Evolutionary conservation across 2,888 invertebrate genomes (phyloP).

Genomic region (Pedicia rivosa): DNA sequence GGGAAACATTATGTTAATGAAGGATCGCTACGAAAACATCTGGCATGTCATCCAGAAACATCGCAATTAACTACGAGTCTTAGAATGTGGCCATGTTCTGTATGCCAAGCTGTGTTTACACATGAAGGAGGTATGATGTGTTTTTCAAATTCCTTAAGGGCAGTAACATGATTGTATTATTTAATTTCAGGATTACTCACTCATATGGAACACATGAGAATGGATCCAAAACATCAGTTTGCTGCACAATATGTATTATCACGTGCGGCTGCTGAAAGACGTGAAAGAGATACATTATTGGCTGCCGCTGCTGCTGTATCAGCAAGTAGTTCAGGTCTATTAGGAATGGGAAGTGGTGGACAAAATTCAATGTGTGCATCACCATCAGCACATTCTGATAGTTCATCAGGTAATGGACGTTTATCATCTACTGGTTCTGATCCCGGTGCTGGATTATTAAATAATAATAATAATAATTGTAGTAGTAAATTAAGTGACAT

Average conservation of each 20-base stretch:
- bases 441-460: slow-evolving; percentile 39
- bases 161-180: background rate
- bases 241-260: slow-evolving; percentile 87
- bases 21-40: slow-evolving; percentile 79
- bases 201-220: slow-evolving; percentile 93
- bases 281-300: slow-evolving; percentile 64
- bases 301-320: slow-evolving; percentile 47
- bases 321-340: slow-evolving; percentile 41
- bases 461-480: slow-evolving; percentile 51
- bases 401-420: slow-evolving; percentile 65
- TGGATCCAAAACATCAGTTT: slow-evolving; percentile 93
- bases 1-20: slow-evolving; percentile 94
- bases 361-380: slow-evolving; percentile 59
- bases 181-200: slow-evolving; percentile 61
- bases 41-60: slow-evolving; percentile 87
- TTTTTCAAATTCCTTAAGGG: background rate
- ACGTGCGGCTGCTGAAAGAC: slow-evolving; percentile 75
- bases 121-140: slow-evolving; percentile 71
- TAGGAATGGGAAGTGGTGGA: slow-evolving; percentile 33
- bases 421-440: slow-evolving; percentile 68
- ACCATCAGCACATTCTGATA: slow-evolving; percentile 74
- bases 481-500: slow-evolving; percentile 36
- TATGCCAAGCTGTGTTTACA: slow-evolving; percentile 88
- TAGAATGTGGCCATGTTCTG: slow-evolving; percentile 92
- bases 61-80: slow-evolving; percentile 71